Evolutionary conservation across 2,797 vertebrate genomes (phyloP).

Genomic region (Intellagama lesueurii): DNA sequence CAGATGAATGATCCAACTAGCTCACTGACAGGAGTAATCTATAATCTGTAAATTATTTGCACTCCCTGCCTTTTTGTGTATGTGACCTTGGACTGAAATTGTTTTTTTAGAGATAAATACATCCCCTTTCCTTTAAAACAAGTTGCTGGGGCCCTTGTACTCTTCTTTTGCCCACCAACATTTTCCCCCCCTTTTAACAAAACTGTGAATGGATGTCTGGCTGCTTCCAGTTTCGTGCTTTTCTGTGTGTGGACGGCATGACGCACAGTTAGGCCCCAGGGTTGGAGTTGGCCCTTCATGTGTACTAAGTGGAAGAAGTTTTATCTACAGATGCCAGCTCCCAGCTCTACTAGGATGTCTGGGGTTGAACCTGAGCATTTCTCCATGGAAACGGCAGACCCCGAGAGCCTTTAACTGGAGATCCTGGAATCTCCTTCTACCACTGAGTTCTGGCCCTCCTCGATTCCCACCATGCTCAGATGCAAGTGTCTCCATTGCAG

Average conservation of each 20-base stretch:
- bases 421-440: not conserved
- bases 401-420: not conserved
- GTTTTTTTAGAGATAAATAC: too few relatives aligned
- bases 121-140: too few relatives aligned
- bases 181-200: too few relatives aligned
- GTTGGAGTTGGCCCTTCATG: too few relatives aligned
- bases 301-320: not conserved
- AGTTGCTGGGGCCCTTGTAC: too few relatives aligned
- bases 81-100: too few relatives aligned
- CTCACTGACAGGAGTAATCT: not conserved
- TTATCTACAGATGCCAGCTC: not conserved
- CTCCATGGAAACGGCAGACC: not conserved
- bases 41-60: too few relatives aligned
- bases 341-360: not conserved
- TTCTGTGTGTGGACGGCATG: too few relatives aligned
- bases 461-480: not conserved
- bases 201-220: too few relatives aligned
- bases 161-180: too few relatives aligned
- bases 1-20: not conserved
- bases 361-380: not conserved
- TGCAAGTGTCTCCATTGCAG: constrained; percentile 64
- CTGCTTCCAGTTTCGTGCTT: too few relatives aligned
- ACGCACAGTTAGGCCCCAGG: not conserved
- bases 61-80: too few relatives aligned
- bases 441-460: not conserved